Conservation (phyloP, 2,113 vertebrate genomes). For the Symphodus melops region DNA sequence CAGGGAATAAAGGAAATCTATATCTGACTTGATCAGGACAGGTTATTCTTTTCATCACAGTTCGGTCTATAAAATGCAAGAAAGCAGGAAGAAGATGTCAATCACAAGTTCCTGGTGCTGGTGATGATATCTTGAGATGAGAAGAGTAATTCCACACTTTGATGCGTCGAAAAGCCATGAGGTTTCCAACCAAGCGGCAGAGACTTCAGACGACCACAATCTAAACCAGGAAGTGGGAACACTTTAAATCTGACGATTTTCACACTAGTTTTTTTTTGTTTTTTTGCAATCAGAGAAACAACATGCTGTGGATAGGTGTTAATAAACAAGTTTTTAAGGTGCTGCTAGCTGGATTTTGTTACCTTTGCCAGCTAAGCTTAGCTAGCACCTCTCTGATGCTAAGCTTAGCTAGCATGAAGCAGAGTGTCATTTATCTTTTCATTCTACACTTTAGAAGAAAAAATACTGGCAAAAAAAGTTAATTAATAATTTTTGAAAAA, state of each 20-base stretch:
- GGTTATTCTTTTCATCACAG: background rate
- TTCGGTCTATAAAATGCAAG: background rate
- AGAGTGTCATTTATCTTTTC: too few species aligned
- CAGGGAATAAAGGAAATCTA: background rate
- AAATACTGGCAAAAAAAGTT: too few species aligned
- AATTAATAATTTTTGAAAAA: too few species aligned
- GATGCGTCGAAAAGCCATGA: background rate
- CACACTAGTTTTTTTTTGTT: background rate
- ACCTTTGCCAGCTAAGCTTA: background rate
- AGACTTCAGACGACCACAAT: background rate
- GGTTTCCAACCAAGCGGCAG: background rate
- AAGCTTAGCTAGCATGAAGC: background rate
- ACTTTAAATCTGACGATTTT: background rate
- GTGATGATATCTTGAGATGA: constrained; percentile 5
- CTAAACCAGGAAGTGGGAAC: background rate
- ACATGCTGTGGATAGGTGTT: too few species aligned
- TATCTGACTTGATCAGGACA: background rate
- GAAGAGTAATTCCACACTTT: background rate
- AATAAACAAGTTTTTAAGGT: background rate
- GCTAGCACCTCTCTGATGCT: background rate
- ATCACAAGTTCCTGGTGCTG: background rate
- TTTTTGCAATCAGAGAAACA: too few species aligned
- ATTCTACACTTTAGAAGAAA: too few species aligned
- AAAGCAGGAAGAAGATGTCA: background rate
- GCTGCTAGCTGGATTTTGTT: too few species aligned